Evolutionary conservation across 2,888 invertebrate species (phyloP), one percentile per base, ranked within the genome.

Genomic region (Pomacea canaliculata): DNA sequence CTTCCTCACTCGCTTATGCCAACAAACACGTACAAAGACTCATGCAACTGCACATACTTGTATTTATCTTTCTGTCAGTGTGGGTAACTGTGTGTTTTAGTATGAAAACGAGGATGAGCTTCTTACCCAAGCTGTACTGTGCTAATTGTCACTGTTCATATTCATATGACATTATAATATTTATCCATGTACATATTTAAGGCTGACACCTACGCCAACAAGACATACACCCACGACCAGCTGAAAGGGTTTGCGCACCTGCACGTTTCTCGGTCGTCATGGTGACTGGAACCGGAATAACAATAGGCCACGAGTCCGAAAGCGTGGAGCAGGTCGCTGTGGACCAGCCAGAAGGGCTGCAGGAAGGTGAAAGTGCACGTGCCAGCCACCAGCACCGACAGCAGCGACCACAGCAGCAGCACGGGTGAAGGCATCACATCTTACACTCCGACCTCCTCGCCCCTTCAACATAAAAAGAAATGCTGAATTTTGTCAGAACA

Each of bases 291-390:
- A 48, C 70, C 78, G 13, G 73, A 77, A 27, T 72, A 77, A 51
- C 79, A 76, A 74, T 77, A 87, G 63, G 85, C 84, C 80, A 85
- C 86, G 73, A 89, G 81, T 18, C 88, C 89, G 72, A 88, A 86
- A 10, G 85, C 83, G 78, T 86, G 84, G 7, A 83, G 76, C 59
- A 81, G 79, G 71, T 85, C 82, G 23, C 82, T 81, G 76, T 87
- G 87, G 23, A 91, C 85, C 76, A 91, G 86, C 91, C 91, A 91
- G 73, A 89, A 89, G 4, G 91, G 90, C 76, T 91, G 91, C 9
- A 91, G 84, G 81, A 91, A 90, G 70, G 89, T 89, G 79, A 89
- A 89, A 7, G 88, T 87, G 70, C 89, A 89, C 7, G 89, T 85
- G 73, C 86, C 86, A 7, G 91, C 89, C 63, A 91, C 89, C 37